Base-by-base conservation (phyloP, 2,797 vertebrate species). In the Fringilla coelebs region DNA sequence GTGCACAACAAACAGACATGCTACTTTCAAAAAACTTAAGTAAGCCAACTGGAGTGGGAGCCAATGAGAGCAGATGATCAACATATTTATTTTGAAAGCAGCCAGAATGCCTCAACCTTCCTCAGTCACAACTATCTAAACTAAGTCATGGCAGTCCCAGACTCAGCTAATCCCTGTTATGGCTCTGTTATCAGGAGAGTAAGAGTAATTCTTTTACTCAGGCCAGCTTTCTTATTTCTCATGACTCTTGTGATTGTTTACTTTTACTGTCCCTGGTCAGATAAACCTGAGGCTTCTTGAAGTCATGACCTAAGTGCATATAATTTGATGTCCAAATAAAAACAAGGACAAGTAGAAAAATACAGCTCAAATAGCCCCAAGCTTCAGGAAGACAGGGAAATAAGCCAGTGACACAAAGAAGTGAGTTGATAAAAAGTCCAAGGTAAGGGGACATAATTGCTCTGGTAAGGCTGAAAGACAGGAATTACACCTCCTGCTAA, bases 21-120 rank as follows among this genome's bases (percentile, higher is more conserved):
- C 32, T 84, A 88, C 92, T 94, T 88, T 36, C 29, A 73, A 95
- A 89, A 92, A 86, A 43, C 60, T 40, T 24, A 81, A 91, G 66
- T 25, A 92, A 94, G 86, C 88, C 88, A 89, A 74, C 63, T 71
- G 63, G 68, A 91, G 68, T 85, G 63, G 60, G 67, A 95, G 92
- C 77, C 95, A 89, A 79, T 90, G 88, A 79, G 52, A 95, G 77
- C 94, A 96, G 83, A 96, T 93, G 93, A 96, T 90, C 14, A 1
- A 85, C 93, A 90, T 89, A 84, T 78, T 91, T 96, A 85, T 92
- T 96, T 95, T 93, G 94, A 95, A 96, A 95, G 92, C 85, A 93
- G 61, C 60, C 84, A 94, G 88, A 90, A 95, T 63, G 93, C 57
- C 63, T 94, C 86, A 95, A 90, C 77, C 74, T 94, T 95, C 90